Evolutionary conservation across 2,113 vertebrate genomes (phyloP), one percentile per base, ranked within the genome.

Genomic region (Heliornis fulica): DNA sequence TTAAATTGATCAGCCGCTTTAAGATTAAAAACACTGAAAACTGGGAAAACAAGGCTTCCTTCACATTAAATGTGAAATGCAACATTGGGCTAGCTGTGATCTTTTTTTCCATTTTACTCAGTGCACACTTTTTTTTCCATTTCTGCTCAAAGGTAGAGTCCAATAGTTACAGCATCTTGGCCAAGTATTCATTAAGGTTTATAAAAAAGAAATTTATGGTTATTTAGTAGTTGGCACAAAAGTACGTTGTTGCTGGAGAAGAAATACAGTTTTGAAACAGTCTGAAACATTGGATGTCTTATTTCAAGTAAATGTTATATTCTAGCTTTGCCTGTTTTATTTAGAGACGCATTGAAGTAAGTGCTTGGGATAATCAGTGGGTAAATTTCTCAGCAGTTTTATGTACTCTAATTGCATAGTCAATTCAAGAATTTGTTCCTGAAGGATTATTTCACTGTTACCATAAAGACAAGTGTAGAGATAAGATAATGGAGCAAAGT

Each of bases 1-100:
- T 98, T 98, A 98, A 97, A 98, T 86, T 98, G 97, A 98, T 98
- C 97, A 97, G 95, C 95, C 96, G 97, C 95, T 98, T 97, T 96
- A 97, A 97, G 97, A 98, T 97, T 96, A 97, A 98, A 98, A 97
- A 84, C 95, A 96, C 89, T 96, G 96, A 93, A 97, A 97, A 97
- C 93, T 97, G 97, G 97, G 50, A 98, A 98, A 97, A 98, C 98
- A 98, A 98, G 96, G 96, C 96, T 96, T 94, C 97, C 96, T 98
- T 98, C 97, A 98, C 94, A 93, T 93, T 96, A 97, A 97, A 97
- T 86, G 80, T 90, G 97, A 97, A 98, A 97, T 83, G 94, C 93
- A 96, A 97, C 97, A 93, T 93, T 96, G 93, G 92, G 66, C 94
- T 98, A 95, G 94, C 96, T 97, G 94, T 97, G 97, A 97, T 98